These are phyloP conservation scores for Gallinago jamesoni DNA, from an alignment of 2,113 vertebrate species.

Conservation along the genomic window DNA sequence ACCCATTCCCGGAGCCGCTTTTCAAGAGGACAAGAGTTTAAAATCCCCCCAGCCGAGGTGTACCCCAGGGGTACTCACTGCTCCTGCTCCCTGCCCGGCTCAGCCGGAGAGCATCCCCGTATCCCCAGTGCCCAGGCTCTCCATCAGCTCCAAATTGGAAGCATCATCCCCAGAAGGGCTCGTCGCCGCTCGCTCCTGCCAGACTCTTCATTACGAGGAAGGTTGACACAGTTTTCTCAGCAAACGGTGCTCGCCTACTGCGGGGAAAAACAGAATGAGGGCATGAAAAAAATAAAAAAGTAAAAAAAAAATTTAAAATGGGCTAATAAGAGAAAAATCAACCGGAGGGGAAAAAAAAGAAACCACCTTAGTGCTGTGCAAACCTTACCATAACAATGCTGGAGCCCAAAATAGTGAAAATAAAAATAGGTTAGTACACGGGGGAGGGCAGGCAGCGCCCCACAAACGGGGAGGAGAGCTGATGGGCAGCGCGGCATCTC, in stretches of 20 bases:
- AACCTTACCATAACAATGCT: background rate
- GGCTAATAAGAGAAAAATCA: slow-evolving; percentile 35
- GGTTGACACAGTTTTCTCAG: slow-evolving; percentile 55
- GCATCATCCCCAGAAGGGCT: slow-evolving; percentile 36
- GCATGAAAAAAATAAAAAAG: background rate
- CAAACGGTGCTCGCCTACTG: background rate
- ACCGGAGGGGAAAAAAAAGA: background rate
- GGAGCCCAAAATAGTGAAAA: background rate
- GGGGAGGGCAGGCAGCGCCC: background rate
- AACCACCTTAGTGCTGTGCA: background rate
- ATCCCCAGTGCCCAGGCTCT: background rate
- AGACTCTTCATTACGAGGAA: slow-evolving; percentile 36
- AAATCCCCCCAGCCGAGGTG: background rate
- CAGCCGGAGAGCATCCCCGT: background rate
- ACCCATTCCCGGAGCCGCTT: background rate
- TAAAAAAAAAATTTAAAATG: background rate
- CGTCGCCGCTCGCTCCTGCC: slow-evolving; percentile 14
- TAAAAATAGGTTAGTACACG: slow-evolving; percentile 9
- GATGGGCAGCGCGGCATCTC: background rate
- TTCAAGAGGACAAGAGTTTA: background rate
- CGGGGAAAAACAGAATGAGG: slow-evolving; percentile 50
- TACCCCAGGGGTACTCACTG: slow-evolving; percentile 10
- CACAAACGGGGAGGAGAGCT: background rate
- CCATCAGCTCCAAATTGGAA: slow-evolving; percentile 26
- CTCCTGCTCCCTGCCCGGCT: background rate